Evolutionary conservation across 35 echinoderm and acorn worm genomes (phyloP).

Genomic region (Amphiura filiformis): DNA sequence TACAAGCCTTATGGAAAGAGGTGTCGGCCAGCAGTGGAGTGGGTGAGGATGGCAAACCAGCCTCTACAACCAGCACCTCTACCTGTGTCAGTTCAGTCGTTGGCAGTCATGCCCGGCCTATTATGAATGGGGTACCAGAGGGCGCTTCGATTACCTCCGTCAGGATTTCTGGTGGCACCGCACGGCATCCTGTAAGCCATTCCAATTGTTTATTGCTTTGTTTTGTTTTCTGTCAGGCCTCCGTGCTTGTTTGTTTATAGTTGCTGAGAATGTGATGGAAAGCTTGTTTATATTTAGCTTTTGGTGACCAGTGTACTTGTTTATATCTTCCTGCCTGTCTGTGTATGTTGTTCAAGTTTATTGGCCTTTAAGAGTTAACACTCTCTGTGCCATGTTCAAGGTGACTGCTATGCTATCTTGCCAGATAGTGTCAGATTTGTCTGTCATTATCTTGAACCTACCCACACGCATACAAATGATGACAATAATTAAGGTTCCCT

Average conservation of each 20-base stretch:
- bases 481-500: too few species aligned
- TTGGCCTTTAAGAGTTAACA: neutral
- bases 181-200: conserved; percentile 83
- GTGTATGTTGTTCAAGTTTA: neutral
- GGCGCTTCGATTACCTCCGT: conserved; percentile 76
- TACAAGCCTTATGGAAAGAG: conserved; percentile 94
- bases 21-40: conserved; percentile 63
- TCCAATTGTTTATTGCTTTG: neutral
- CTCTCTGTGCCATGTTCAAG: too few species aligned
- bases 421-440: too few species aligned
- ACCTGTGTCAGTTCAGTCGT: conserved; percentile 17
- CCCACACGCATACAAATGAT: too few species aligned
- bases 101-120: conserved; percentile 37
- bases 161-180: conserved; percentile 67
- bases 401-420: too few species aligned
- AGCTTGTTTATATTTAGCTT: neutral
- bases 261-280: neutral
- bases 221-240: neutral
- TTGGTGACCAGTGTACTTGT: neutral
- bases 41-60: conserved; percentile 52
- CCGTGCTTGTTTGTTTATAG: neutral
- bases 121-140: conserved; percentile 83
- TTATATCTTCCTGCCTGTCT: neutral
- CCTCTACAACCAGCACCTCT: conserved; percentile 41
- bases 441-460: too few species aligned